phyloP scores from a whole-genome alignment of 2,113 vertebrate genomes.

The Fukomys damarensis region DNA sequence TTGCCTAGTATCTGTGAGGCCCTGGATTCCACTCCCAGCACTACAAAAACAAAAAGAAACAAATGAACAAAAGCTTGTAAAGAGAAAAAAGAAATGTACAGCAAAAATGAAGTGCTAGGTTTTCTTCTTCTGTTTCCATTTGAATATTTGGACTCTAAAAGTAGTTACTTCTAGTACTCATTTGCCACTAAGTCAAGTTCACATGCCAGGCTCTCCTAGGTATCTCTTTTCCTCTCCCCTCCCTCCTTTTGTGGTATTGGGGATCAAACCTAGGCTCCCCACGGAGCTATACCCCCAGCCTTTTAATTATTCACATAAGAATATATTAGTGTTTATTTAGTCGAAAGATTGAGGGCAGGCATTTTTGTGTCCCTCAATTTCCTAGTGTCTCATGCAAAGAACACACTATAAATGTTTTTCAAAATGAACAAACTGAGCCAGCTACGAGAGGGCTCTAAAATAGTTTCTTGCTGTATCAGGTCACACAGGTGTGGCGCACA shows the following conservation, averaged over 20 bases:
- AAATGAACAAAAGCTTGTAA: neutral
- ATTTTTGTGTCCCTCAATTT: neutral
- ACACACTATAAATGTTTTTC: neutral
- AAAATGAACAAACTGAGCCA: neutral
- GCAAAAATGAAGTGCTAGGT: neutral
- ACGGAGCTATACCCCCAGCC: neutral
- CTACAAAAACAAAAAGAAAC: neutral
- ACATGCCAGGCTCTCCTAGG: neutral
- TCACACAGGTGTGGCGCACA: neutral
- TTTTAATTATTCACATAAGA: constrained; percentile 12
- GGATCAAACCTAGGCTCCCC: neutral
- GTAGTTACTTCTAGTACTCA: neutral
- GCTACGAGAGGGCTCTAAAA: neutral
- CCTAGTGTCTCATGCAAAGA: neutral
- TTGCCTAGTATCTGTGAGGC: neutral
- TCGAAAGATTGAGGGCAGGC: neutral
- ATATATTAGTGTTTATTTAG: neutral
- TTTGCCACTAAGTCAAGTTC: neutral
- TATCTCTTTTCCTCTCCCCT: neutral
- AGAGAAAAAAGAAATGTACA: neutral
- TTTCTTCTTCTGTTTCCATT: constrained; percentile 49
- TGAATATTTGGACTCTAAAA: constrained; percentile 15
- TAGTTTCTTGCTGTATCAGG: neutral
- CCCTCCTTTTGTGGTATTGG: neutral
- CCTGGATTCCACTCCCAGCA: neutral